Evolutionary conservation across 2,113 vertebrate genomes (phyloP).

Genomic region (Pantherophis guttatus): DNA sequence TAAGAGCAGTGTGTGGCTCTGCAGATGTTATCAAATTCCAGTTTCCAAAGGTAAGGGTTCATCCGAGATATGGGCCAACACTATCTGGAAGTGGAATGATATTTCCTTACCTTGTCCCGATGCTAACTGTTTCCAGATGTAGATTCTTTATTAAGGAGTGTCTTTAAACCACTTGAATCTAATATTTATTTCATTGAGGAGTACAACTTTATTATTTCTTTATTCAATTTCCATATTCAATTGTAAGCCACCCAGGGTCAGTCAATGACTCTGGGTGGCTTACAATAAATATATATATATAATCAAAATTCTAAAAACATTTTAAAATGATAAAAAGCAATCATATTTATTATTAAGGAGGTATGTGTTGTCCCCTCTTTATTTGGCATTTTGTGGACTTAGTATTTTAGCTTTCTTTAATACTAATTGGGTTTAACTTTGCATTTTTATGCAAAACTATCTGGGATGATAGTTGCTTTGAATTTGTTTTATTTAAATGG

Average conservation of each 20-base stretch:
- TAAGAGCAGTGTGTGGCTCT: background rate
- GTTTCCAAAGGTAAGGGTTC: background rate
- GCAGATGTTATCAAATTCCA: background rate
- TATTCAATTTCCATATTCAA: background rate
- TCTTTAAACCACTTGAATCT: background rate
- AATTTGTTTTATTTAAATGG: background rate
- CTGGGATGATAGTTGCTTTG: background rate
- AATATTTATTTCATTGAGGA: background rate
- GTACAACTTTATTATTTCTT: background rate
- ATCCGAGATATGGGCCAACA: background rate
- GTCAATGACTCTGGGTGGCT: background rate
- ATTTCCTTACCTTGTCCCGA: background rate
- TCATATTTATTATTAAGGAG: background rate
- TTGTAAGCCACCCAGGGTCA: background rate
- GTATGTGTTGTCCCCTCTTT: background rate
- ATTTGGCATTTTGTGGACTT: background rate
- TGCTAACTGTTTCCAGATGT: background rate
- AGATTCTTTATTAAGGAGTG: background rate
- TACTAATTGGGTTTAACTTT: background rate
- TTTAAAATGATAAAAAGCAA: background rate
- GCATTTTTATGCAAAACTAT: background rate
- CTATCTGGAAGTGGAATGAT: background rate
- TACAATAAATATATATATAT: background rate
- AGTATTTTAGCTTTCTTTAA: background rate
- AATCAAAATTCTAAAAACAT: background rate